Percentiles rank a stretch among this genome's conserved stretches.
Conservation (phyloP, 2,888 invertebrate species). For the Argynnis bischoffii region DNA sequence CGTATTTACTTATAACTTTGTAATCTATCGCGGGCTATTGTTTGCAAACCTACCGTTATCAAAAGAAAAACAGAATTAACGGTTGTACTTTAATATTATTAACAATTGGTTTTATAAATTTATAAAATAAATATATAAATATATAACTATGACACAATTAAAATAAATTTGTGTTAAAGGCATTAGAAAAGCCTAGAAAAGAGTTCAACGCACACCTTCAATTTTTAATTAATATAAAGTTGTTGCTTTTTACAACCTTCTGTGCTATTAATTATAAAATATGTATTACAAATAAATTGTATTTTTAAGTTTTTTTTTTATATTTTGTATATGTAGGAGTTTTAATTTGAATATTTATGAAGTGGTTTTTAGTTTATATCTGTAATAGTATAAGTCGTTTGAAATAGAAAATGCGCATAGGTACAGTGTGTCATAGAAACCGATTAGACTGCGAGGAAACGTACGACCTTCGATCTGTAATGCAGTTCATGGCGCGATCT, state of each 20-base stretch:
- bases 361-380: no score
- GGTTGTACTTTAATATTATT: slow-evolving; percentile 14
- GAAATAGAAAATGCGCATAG: slow-evolving; percentile 38
- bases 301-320: not conserved
- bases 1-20: slow-evolving; percentile 51
- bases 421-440: slow-evolving; percentile 55
- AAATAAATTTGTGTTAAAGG: slow-evolving; percentile 1
- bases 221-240: not conserved
- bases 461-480: slow-evolving; percentile 66
- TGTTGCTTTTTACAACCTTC: not conserved
- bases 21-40: slow-evolving; percentile 48
- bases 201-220: slow-evolving; percentile 69
- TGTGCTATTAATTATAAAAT: no score
- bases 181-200: slow-evolving; percentile 54
- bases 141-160: not conserved
- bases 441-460: slow-evolving; percentile 54
- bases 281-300: not conserved
- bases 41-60: slow-evolving; percentile 48
- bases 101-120: slow-evolving; percentile 10
- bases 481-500: slow-evolving; percentile 68
- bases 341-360: not conserved
- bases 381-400: slow-evolving; percentile 1
- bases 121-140: not conserved
- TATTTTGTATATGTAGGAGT: not conserved
- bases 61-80: slow-evolving; percentile 44